Evolutionary conservation across 2,888 invertebrate genomes (phyloP), one percentile per base, ranked within the genome.

Genomic region (Dendrolimus pini): DNA sequence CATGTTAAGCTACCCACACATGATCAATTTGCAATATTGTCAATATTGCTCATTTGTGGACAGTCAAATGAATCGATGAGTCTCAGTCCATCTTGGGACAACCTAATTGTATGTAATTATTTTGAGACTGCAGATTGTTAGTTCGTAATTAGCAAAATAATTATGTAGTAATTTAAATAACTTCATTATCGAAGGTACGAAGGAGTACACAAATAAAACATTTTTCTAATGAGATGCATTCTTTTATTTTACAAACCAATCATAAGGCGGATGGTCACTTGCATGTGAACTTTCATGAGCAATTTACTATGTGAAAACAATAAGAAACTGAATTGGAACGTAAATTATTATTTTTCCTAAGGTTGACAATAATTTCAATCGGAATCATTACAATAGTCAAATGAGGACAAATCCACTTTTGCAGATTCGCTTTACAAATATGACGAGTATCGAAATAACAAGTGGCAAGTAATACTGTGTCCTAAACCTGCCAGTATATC

Each of bases 71-170:
- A 71, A 75, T 73, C 66, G 68, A 68, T 68, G 68, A 72, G 82
- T 83, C 83, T 85, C 82, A 55, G 61, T 63, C 69, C 72, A 74
- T 73, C 78, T 71, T 67, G 59, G 80, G 86, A 79, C 84, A 78
- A 82, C 80, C 85, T 88, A 84, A 82, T 77, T 85, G 83, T 82
- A 80, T 85, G 83, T 85, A 86, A 86, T 85, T 83, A 79, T 83
- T 84, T 80, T 88, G 89, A 90, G 89, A 90, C 89, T 90, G 89
- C 89, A 85, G 83, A 83, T 82, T 86, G 85, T 88, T 89, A 90
- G 89, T 78, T 87, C 71, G 80, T 89, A 89, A 89, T 87, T 87
- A 88, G 84, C 80, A 77, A 74, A 78, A 71, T 82, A 78, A 73
- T 74, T 71, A 85, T 85, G 87, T 87, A 83, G 85, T 79, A 85